Percentiles rank a stretch among this genome's conserved stretches.
Conservation (phyloP, 2,113 vertebrate species). For the Ciconia stormi region DNA sequence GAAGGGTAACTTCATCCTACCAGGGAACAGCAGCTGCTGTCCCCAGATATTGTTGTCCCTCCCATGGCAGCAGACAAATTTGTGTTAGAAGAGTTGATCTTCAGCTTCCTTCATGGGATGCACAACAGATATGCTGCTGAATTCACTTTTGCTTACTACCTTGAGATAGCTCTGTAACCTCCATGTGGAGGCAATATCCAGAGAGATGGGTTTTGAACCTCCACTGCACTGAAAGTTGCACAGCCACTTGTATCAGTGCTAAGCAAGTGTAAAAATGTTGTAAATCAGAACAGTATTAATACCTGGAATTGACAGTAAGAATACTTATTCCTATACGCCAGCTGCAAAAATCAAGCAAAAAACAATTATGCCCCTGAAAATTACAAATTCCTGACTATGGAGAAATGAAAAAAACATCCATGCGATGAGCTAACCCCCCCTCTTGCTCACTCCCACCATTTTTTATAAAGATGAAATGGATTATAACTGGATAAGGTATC, state of each 20-base stretch:
- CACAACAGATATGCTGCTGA: neutral
- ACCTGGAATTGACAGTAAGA: too few relatives aligned
- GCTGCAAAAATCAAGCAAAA: neutral
- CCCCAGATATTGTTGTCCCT: neutral
- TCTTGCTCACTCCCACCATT: neutral
- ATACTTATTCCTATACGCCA: too few relatives aligned
- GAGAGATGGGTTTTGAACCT: neutral
- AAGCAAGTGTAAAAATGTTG: neutral
- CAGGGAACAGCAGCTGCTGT: neutral
- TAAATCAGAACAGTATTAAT: neutral
- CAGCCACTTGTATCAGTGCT: neutral
- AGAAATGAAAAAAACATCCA: neutral
- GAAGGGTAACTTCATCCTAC: neutral
- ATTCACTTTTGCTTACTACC: neutral
- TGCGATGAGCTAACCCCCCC: neutral
- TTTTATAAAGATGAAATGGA: neutral
- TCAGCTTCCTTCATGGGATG: neutral
- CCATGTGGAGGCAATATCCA: neutral
- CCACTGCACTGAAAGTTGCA: neutral
- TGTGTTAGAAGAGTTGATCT: neutral
- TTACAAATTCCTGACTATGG: neutral
- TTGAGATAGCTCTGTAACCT: too few relatives aligned
- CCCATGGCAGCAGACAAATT: neutral
- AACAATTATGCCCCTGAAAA: rapidly evolving
- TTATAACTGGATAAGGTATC: neutral